Evolutionary conservation across 2,113 vertebrate species (phyloP), one percentile per base, ranked within the genome.

Genomic region (Bucco capensis): DNA sequence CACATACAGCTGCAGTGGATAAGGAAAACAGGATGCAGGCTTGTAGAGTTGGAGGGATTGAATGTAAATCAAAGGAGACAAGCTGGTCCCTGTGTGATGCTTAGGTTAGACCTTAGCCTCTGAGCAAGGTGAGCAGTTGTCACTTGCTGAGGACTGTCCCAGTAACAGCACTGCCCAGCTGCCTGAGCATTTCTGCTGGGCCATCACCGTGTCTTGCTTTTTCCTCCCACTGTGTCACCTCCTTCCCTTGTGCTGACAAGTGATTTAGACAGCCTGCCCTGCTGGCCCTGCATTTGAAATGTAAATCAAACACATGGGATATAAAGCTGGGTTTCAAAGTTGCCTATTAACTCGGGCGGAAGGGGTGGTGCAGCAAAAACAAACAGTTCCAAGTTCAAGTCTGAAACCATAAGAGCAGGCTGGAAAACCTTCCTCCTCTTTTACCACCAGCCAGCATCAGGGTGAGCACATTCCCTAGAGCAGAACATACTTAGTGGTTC

Each of bases 311-410:
- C 85, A 90, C 85, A 65, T 14, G 66, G 86, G 88, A 85, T 78
- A 77, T 79, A 93, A 94, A 95, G 75, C 86, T 89, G 67, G 50
- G 93, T 94, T 95, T 95, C 94, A 93, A 89, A 95, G 96, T 95
- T 96, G 90, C 79, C 89, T 74, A 96, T 96, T 96, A 96, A 96
- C 96, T 30, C 77, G 79, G 93, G 79, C 75, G 89, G 96, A 96
- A 96, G 89, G 93, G 96, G 93, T 88, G 95, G 96, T 31, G 33
- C 30, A 92, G 93, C 78, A 89, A 96, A 96, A 96, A 88, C 94
- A 96, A 96, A 96, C 93, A 96, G 93, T 93, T 83, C 93, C 96
- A 96, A 94, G 96, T 96, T 96, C 94, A 95, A 95, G 94, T 94
- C 86, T 94, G 83, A 86, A 96, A 89, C 86, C 72, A 10, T 93